Percentiles rank a stretch among this genome's conserved stretches.
These are phyloP conservation scores for Aphelocoma californica DNA, from an alignment of 2,797 vertebrate genomes.

Conservation along the genomic window DNA sequence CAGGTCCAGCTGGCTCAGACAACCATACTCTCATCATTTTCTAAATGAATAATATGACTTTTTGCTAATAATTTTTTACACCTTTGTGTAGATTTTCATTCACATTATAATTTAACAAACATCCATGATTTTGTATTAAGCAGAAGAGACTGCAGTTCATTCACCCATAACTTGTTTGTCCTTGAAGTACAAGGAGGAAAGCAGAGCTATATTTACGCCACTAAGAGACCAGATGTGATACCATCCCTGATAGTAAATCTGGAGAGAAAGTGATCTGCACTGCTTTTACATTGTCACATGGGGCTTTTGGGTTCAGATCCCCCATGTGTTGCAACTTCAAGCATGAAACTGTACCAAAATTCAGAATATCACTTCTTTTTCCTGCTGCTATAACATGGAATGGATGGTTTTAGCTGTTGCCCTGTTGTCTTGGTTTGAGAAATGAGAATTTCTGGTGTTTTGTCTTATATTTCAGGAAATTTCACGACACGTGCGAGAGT, in stretches of 20 bases:
- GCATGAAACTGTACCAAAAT: background rate
- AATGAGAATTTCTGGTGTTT: background rate
- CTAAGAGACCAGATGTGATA: background rate
- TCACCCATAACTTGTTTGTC: background rate
- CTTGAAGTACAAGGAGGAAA: background rate
- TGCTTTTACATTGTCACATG: background rate
- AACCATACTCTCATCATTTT: background rate
- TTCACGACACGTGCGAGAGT: constrained; percentile 75
- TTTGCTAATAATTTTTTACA: background rate
- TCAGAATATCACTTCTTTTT: background rate
- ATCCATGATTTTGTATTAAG: background rate
- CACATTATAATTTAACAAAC: background rate
- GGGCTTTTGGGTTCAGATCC: background rate
- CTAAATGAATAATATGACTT: background rate
- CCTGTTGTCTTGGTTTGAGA: background rate
- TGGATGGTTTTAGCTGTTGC: background rate
- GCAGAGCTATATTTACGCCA: background rate
- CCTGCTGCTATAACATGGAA: background rate
- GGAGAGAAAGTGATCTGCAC: background rate
- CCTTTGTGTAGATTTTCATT: background rate
- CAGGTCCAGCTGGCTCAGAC: background rate
- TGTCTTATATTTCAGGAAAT: constrained; percentile 80
- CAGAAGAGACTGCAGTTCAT: background rate
- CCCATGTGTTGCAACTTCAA: background rate
- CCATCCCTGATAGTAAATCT: background rate